These are phyloP conservation scores for Tinamus guttatus DNA, from an alignment of 2,113 vertebrate genomes.

Conservation along the genomic window DNA sequence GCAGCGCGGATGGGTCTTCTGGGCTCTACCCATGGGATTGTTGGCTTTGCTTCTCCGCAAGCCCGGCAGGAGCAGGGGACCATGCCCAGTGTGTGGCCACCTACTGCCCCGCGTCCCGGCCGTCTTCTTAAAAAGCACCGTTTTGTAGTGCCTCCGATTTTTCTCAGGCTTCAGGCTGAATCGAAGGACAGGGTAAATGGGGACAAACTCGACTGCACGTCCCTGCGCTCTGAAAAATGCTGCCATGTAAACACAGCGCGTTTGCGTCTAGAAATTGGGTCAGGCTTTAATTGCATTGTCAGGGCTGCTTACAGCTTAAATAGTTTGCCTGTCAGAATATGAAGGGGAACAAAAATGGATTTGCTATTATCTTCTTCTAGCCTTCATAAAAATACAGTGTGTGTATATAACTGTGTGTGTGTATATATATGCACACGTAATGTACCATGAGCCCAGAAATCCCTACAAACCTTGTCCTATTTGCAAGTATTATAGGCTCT, in stretches of 20 bases:
- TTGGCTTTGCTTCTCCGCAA: neutral
- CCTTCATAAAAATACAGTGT: neutral
- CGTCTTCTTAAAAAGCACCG: neutral
- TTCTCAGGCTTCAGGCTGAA: neutral
- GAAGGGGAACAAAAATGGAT: neutral
- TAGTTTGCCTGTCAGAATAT: neutral
- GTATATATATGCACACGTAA: neutral
- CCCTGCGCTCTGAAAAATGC: neutral
- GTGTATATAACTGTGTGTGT: neutral
- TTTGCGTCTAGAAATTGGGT: constrained; percentile 6
- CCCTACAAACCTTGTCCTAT: neutral
- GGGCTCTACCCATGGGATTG: neutral
- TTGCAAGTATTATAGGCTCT: neutral
- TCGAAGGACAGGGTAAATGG: neutral
- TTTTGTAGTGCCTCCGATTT: neutral
- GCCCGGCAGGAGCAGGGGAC: neutral
- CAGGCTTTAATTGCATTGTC: constrained; percentile 3
- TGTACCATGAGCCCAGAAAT: neutral
- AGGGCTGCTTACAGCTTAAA: neutral
- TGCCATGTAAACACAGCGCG: rapidly evolving
- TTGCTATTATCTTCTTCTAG: neutral
- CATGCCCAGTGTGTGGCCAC: neutral
- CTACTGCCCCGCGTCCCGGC: neutral
- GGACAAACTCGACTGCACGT: neutral
- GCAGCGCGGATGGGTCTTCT: neutral